Percentiles rank a stretch among this genome's conserved stretches.
Evolutionary conservation across 2,888 invertebrate species (phyloP).

Genomic region (Kryphioiulus occultus): DNA sequence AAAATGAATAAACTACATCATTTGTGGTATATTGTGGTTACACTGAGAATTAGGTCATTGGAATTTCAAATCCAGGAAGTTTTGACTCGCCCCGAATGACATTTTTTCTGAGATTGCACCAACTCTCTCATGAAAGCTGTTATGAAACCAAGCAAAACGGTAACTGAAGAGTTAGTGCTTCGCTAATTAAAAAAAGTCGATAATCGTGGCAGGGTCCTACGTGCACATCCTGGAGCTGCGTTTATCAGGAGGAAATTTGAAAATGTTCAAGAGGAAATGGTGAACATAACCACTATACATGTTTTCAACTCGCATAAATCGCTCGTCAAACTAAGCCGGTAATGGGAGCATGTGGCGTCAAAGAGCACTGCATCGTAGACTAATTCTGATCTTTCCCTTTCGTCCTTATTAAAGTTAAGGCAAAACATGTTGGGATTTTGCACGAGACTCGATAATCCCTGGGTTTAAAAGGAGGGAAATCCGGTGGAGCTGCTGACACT

Average conservation of each 20-base stretch:
- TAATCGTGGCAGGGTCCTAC: not conserved
- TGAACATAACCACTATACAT: not conserved
- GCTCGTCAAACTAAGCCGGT: conserved; percentile 14
- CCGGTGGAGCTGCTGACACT: not conserved
- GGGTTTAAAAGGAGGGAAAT: not conserved
- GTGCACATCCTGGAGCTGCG: not conserved
- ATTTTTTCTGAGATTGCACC: not conserved
- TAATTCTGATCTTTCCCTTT: conserved; percentile 2
- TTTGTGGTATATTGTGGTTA: too few relatives aligned
- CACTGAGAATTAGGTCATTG: not conserved
- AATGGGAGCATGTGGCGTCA: not conserved
- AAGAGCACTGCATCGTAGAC: not conserved
- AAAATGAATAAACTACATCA: too few relatives aligned
- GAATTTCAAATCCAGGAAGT: not conserved
- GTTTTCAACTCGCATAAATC: not conserved
- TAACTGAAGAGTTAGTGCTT: conserved; percentile 7
- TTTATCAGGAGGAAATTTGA: not conserved
- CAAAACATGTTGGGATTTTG: not conserved
- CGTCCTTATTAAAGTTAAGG: not conserved
- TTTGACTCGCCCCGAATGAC: not conserved
- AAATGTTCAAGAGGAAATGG: not conserved
- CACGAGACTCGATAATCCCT: not conserved
- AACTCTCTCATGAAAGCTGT: not conserved
- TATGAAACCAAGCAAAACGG: not conserved
- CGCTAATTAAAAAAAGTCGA: conserved; percentile 24